A percentile compares a stretch with the other conserved stretches of the same genome.
Conservation (phyloP, 2,797 vertebrate species). For the Podarcis siculus region DNA sequence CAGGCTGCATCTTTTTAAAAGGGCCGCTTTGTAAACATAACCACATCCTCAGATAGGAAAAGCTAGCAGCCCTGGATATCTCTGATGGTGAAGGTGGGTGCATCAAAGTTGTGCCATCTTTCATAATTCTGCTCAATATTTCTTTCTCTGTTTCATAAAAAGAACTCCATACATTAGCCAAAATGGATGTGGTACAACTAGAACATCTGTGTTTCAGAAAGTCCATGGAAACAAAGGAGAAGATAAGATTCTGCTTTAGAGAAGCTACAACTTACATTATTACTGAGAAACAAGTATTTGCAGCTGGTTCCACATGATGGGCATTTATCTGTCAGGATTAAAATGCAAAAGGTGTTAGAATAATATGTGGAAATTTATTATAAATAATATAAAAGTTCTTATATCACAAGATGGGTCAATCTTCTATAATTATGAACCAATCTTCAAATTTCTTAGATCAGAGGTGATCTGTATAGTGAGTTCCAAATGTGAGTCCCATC, state of each 20-base stretch:
- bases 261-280: constrained; percentile 79
- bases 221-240: neutral
- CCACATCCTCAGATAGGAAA: neutral
- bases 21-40: neutral
- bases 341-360: neutral
- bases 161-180: neutral
- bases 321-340: constrained; percentile 81
- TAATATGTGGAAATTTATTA: neutral
- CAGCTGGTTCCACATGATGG: constrained; percentile 82
- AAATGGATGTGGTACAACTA: neutral
- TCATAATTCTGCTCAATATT: neutral
- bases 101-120: neutral
- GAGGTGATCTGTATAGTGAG: too few species aligned
- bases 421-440: neutral
- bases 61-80: neutral
- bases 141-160: neutral
- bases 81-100: neutral
- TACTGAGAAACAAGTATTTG: constrained; percentile 84
- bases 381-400: neutral
- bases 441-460: neutral
- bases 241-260: neutral
- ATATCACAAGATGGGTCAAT: neutral
- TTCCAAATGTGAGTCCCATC: too few species aligned
- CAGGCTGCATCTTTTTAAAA: neutral
- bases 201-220: neutral